Evolutionary conservation across 2,113 vertebrate species (phyloP).

Genomic region (Alethe castanea): DNA sequence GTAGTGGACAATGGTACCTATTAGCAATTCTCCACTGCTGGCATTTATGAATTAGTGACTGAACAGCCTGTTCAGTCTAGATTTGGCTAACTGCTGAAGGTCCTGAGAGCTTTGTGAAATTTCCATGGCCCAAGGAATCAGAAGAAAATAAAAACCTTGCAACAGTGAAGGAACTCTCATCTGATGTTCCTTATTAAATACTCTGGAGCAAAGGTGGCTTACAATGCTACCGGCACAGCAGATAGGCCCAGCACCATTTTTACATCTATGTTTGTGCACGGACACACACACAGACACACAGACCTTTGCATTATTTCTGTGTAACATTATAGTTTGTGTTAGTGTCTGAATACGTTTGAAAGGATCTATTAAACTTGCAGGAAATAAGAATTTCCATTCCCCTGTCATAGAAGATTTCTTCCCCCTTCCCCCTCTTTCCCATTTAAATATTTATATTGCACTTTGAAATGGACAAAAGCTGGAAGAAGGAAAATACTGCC

Average conservation of each 20-base stretch:
- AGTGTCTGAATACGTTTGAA: background rate
- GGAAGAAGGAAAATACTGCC: background rate
- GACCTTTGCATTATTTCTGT: background rate
- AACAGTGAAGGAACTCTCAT: background rate
- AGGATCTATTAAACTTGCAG: background rate
- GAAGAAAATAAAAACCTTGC: background rate
- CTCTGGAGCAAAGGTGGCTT: background rate
- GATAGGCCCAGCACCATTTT: background rate
- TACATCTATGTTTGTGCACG: background rate
- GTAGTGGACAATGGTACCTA: background rate
- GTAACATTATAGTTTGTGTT: background rate
- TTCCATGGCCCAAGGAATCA: background rate
- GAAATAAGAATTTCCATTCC: background rate
- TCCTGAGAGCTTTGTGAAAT: background rate
- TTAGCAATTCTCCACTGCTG: background rate
- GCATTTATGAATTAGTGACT: background rate
- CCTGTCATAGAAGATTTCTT: background rate
- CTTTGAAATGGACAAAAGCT: background rate
- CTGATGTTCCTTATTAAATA: background rate
- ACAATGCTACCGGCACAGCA: background rate
- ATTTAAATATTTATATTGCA: background rate
- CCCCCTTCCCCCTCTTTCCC: background rate
- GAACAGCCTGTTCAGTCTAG: background rate
- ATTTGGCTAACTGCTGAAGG: background rate
- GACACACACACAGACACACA: background rate